A percentile compares a stretch with the other conserved stretches of the same genome.
These are phyloP conservation scores for Dryobates pubescens DNA, from an alignment of 2,797 vertebrate species.

Conservation along the genomic window DNA sequence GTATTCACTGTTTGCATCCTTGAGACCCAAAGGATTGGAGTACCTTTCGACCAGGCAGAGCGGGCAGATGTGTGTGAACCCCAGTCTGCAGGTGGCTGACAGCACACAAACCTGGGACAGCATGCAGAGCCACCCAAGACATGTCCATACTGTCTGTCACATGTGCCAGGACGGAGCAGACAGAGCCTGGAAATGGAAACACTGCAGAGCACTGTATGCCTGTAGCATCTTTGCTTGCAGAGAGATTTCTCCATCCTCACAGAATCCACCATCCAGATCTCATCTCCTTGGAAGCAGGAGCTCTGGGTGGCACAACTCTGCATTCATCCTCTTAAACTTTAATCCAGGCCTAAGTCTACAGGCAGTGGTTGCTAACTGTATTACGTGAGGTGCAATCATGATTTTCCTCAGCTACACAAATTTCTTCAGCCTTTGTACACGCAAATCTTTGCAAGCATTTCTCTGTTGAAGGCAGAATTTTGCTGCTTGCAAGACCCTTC, in stretches of 20 bases:
- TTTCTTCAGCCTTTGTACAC: neutral
- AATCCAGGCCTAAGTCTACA: neutral
- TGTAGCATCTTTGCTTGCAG: neutral
- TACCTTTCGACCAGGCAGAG: neutral
- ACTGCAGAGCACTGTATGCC: neutral
- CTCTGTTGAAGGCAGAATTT: neutral
- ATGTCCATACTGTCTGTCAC: fast-evolving
- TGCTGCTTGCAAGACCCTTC: neutral
- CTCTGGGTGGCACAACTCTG: neutral
- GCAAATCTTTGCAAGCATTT: neutral
- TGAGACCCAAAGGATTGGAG: neutral
- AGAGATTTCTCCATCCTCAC: neutral
- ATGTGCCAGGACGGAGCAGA: neutral
- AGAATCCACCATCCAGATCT: neutral
- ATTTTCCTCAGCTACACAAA: neutral
- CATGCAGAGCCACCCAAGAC: neutral
- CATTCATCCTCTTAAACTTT: neutral
- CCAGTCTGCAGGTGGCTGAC: neutral
- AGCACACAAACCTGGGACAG: neutral
- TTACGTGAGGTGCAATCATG: neutral
- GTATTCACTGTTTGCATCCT: neutral
- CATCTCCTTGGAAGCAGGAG: neutral
- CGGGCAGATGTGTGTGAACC: neutral
- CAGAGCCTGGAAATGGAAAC: neutral
- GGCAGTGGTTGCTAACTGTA: neutral